phyloP scores from a whole-genome alignment of 2,888 invertebrate species.

The Endomychus coccineus region DNA sequence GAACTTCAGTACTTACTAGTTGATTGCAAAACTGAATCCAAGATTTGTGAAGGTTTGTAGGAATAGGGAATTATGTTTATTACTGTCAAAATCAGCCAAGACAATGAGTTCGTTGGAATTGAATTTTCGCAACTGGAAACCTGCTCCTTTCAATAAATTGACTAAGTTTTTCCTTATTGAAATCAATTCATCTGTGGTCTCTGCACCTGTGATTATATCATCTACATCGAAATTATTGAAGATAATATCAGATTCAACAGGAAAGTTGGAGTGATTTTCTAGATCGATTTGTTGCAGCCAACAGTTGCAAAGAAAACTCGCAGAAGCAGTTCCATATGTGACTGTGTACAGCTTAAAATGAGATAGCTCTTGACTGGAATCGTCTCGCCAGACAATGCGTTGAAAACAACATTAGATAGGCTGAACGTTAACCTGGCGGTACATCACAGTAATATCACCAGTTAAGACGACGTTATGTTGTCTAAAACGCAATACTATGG shows the following conservation, averaged over 20 bases:
- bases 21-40: constrained; percentile 1
- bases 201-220: too few relatives aligned
- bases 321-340: constrained; percentile 1
- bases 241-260: not conserved
- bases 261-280: constrained; percentile 1
- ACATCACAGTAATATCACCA: not conserved
- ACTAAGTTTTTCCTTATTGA: not conserved
- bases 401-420: too few relatives aligned
- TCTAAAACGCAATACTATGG: too few relatives aligned
- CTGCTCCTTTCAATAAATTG: not conserved
- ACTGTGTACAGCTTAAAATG: too few relatives aligned
- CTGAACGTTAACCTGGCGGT: too few relatives aligned
- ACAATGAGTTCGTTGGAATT: constrained; percentile 1
- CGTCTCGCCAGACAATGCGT: too few relatives aligned
- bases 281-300: not conserved
- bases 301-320: not conserved
- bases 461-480: not conserved
- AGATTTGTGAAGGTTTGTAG: not conserved
- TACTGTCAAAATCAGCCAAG: not conserved
- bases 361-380: too few relatives aligned
- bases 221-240: constrained; percentile 4
- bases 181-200: not conserved
- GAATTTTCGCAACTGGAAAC: constrained; percentile 1
- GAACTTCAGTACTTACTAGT: too few relatives aligned
- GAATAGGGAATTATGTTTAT: not conserved